Percentiles rank a stretch among this genome's conserved stretches.
phyloP scores from a whole-genome alignment of 2,888 invertebrate species.

The Plagodis dolabraria region DNA sequence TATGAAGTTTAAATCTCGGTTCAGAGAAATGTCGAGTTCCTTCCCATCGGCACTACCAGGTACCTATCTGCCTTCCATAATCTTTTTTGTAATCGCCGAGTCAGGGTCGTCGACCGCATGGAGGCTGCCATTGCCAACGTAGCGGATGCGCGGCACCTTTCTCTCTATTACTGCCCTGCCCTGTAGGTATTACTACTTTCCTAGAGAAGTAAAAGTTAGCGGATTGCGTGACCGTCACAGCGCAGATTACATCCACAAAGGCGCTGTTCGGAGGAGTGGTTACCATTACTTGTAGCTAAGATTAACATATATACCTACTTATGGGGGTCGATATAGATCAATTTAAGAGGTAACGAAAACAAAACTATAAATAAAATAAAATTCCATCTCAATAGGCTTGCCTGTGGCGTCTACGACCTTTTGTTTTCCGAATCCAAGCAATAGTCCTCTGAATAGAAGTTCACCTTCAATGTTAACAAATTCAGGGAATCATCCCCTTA shows the following conservation, averaged over 20 bases:
- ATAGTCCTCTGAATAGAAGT: no score
- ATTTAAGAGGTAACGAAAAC: not conserved
- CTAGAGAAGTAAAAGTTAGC: conserved; percentile 44
- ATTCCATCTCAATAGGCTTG: no score
- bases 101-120: conserved; percentile 76
- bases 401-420: no score
- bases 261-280: no score
- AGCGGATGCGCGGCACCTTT: conserved; percentile 77
- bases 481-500: no score
- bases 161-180: conserved; percentile 71
- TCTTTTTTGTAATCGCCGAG: conserved; percentile 78
- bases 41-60: conserved; percentile 41
- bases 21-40: conserved; percentile 24
- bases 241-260: conserved; percentile 5
- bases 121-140: conserved; percentile 72
- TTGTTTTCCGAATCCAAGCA: no score
- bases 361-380: conserved; percentile 20
- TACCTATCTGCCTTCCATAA: conserved; percentile 62
- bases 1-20: conserved; percentile 29
- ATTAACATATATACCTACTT: not conserved
- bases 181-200: conserved; percentile 58
- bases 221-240: conserved; percentile 17
- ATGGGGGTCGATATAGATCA: conserved; percentile 6
- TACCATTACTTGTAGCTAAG: no score
- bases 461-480: no score